Conservation (phyloP, 1,140 invertebrate genomes). For the Hydropsyche tenuis region DNA sequence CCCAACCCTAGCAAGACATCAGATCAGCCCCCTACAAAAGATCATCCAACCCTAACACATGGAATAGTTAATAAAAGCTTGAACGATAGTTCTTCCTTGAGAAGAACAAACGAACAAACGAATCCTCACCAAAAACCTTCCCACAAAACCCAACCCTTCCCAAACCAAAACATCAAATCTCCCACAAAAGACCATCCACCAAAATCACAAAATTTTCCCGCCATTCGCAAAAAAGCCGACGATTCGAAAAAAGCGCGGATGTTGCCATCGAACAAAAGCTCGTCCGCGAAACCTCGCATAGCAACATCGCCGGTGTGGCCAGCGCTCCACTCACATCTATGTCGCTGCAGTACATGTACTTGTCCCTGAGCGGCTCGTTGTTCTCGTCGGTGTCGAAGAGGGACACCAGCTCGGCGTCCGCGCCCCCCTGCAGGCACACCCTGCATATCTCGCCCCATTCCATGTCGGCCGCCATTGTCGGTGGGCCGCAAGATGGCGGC, state of each 20-base stretch:
- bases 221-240: neutral
- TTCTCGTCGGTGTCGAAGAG: conserved; percentile 64
- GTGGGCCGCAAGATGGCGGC: too few species aligned
- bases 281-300: neutral
- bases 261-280: neutral
- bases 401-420: conserved; percentile 59
- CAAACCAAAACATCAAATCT: too few species aligned
- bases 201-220: too few species aligned
- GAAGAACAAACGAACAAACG: too few species aligned
- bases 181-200: too few species aligned
- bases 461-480: conserved; percentile 44
- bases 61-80: too few species aligned
- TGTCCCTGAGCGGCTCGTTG: conserved; percentile 64
- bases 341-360: conserved; percentile 64
- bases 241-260: neutral
- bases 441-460: conserved; percentile 66
- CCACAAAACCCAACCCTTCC: too few species aligned
- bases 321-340: conserved; percentile 57
- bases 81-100: too few species aligned
- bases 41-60: too few species aligned
- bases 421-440: conserved; percentile 63
- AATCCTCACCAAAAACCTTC: too few species aligned
- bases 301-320: conserved; percentile 12
- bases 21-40: too few species aligned
- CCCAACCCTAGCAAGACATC: too few species aligned